Conservation (phyloP, 2,888 invertebrate species). For the Hermodice carunculata region DNA sequence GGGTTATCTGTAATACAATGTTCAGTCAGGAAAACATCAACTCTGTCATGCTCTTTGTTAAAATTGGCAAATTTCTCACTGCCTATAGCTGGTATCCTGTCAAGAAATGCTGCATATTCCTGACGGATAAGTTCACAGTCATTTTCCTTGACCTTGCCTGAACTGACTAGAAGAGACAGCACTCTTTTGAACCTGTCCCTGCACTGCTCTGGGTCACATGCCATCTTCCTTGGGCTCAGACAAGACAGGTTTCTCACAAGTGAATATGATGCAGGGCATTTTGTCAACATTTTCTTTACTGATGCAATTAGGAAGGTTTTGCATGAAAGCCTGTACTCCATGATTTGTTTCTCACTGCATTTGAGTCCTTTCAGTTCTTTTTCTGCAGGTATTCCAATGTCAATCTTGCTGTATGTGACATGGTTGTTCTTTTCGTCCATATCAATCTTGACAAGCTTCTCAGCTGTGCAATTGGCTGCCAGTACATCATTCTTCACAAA, state of each 20-base stretch:
- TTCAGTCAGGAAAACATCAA: conserved; percentile 19
- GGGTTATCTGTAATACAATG: neutral
- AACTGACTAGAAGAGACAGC: no score
- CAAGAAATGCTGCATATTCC: no score
- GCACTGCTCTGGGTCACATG: no score
- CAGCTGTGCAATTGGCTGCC: neutral
- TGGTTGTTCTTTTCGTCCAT: conserved; percentile 10
- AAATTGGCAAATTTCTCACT: conserved; percentile 13
- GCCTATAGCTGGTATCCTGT: no score
- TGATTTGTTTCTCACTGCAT: no score
- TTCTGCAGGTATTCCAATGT: conserved; percentile 22
- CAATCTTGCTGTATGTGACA: conserved; percentile 8
- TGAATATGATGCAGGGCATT: conserved; percentile 18
- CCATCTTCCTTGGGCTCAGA: conserved; percentile 1
- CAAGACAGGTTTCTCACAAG: conserved; percentile 17
- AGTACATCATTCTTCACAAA: conserved; percentile 4
- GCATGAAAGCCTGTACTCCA: conserved; percentile 11
- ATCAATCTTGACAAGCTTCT: conserved; percentile 13
- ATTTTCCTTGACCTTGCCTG: no score
- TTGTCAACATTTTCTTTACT: conserved; percentile 13
- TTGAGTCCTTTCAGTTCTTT: no score
- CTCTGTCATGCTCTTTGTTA: neutral
- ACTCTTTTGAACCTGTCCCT: no score
- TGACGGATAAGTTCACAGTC: no score
- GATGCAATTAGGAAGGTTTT: neutral